phyloP scores from a whole-genome alignment of 2,888 invertebrate genomes.

The Coenonympha arcania region DNA sequence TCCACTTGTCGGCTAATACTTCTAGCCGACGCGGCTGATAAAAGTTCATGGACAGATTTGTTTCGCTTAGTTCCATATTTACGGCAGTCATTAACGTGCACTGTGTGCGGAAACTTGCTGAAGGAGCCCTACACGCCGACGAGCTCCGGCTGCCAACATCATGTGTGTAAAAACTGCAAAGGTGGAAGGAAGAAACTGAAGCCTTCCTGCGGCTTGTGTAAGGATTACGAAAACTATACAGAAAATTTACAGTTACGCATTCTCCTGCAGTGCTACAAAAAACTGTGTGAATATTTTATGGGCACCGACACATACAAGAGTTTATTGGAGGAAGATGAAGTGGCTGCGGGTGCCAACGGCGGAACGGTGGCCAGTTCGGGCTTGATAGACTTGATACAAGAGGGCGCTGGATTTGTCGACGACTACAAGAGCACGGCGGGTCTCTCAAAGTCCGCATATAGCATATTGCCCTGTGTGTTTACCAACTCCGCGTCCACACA shows the following conservation, averaged over 20 bases:
- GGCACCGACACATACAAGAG: conserved; percentile 80
- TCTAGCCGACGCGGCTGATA: conserved; percentile 80
- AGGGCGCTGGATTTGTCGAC: conserved; percentile 85
- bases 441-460: conserved; percentile 81
- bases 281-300: conserved; percentile 87
- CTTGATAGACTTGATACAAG: conserved; percentile 83
- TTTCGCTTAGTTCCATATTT: conserved; percentile 88
- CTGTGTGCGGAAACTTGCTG: conserved; percentile 88
- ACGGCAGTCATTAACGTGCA: conserved; percentile 89
- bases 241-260: conserved; percentile 88
- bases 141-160: conserved; percentile 87
- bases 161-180: conserved; percentile 88
- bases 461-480: conserved; percentile 82
- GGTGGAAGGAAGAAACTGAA: conserved; percentile 89
- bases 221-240: conserved; percentile 85
- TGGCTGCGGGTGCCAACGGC: conserved; percentile 68
- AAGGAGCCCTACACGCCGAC: conserved; percentile 87
- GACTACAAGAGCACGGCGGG: conserved; percentile 82
- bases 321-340: conserved; percentile 71
- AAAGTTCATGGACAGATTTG: conserved; percentile 85
- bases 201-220: conserved; percentile 89
- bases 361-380: conserved; percentile 72
- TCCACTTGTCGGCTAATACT: conserved; percentile 86
- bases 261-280: conserved; percentile 89
- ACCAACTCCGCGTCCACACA: conserved; percentile 75